Conservation (phyloP, 2,888 invertebrate genomes). For the Brachyopa scutellaris region DNA sequence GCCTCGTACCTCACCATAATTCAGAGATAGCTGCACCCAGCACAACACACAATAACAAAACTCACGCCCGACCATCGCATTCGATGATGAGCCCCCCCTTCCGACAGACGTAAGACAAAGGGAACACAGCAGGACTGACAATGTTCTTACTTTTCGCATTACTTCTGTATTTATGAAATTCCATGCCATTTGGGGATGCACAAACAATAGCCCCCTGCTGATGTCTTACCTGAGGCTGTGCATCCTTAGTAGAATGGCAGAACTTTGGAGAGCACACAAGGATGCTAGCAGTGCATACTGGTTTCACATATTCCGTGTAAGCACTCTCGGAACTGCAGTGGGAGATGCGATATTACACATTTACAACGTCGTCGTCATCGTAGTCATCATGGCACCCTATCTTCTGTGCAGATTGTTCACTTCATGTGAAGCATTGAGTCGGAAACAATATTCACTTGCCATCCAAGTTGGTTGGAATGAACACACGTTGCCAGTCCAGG, state of each 20-base stretch:
- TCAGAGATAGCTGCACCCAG: conserved; percentile 22
- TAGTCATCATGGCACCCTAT: conserved; percentile 22
- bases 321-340: conserved; percentile 24
- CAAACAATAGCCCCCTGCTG: conserved; percentile 58
- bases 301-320: conserved; percentile 22
- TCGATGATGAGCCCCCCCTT: too few relatives aligned
- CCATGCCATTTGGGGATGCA: conserved; percentile 46
- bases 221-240: conserved; percentile 56
- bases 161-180: conserved; percentile 70
- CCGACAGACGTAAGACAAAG: conserved; percentile 23
- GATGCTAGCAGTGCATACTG: conserved; percentile 9
- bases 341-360: conserved; percentile 65
- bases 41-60: conserved; percentile 17
- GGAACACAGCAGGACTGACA: conserved; percentile 25
- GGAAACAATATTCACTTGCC: conserved; percentile 66
- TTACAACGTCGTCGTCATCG: conserved; percentile 48
- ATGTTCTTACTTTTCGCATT: conserved; percentile 69
- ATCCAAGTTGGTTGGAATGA: neutral
- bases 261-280: neutral
- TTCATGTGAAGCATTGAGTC: conserved; percentile 38
- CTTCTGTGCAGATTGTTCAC: conserved; percentile 30
- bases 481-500: neutral
- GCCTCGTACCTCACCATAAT: conserved; percentile 24
- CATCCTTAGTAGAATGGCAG: conserved; percentile 17
- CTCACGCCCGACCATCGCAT: conserved; percentile 1